Base-by-base conservation (phyloP, 2,113 vertebrate genomes). In the Solea senegalensis region DNA sequence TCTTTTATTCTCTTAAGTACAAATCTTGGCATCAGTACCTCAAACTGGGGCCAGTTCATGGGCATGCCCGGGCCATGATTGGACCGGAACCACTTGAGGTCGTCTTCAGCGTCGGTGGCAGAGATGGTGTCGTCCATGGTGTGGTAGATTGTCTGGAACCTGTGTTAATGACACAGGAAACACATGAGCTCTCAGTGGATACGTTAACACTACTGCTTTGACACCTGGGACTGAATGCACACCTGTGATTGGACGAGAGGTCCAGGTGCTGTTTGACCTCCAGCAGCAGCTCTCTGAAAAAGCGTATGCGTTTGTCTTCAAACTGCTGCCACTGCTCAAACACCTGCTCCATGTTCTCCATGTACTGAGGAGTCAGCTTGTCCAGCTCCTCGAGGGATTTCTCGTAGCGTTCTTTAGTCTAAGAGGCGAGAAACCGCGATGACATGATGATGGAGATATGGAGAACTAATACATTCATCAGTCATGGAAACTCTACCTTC, bases 41-140 rank as follows among this genome's bases (percentile, higher is more conserved):
- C 98, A 90, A 99, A 99, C 87, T 98, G 96, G 1, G 98, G 97
- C 97, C 98, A 99, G 88, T 96, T 98, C 98, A 99, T 99, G 16
- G 96, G 93, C 98, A 99, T 99, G 76, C 96, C 97, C 0, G 98
- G 96, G 5, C 97, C 98, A 2, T 97, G 94, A 72, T 94, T 97
- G 83, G 94, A 94, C 76, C 94, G 91, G 89, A 98, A 99, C 96
- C 96, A 98, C 78, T 96, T 89, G 65, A 99, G 87, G 83, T 99
- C 97, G 54, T 99, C 98, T 48, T 95, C 91, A 0, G 94, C 91
- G 7, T 99, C 97, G 0, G 96, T 94, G 9, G 92, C 90, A 84
- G 94, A 93, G 79, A 98, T 91, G 9, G 89, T 95, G 89, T 98
- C 96, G 15, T 98, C 96, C 92, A 99, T 86, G 0, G 97, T 96